phyloP scores from a whole-genome alignment of 1,140 invertebrate genomes.

The Cyclina sinensis region DNA sequence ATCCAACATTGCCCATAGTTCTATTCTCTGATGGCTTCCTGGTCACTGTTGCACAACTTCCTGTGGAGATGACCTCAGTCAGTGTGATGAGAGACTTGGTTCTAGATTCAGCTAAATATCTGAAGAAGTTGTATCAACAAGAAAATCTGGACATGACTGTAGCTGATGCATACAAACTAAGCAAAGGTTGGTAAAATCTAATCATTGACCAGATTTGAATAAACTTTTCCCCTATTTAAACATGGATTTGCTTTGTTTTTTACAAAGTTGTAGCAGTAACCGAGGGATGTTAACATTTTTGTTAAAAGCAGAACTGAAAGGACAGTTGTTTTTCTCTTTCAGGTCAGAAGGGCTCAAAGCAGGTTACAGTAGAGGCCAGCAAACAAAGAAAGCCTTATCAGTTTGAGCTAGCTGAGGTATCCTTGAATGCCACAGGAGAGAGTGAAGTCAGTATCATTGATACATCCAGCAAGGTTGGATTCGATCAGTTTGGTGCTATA shows the following conservation, averaged over 20 bases:
- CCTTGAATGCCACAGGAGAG: slow-evolving; percentile 78
- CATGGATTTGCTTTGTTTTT: too few species aligned
- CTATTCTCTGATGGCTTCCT: slow-evolving; percentile 86
- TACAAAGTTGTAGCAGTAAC: too few species aligned
- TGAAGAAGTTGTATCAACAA: slow-evolving; percentile 73
- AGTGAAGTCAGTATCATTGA: slow-evolving; percentile 79
- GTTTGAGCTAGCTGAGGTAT: slow-evolving; percentile 78
- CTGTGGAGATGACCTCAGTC: slow-evolving; percentile 76
- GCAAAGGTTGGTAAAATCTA: slow-evolving; percentile 38
- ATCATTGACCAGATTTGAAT: too few species aligned
- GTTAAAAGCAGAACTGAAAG: too few species aligned
- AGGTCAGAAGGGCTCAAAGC: slow-evolving; percentile 58
- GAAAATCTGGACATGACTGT: slow-evolving; percentile 78
- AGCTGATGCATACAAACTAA: slow-evolving; percentile 77
- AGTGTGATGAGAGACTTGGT: slow-evolving; percentile 81
- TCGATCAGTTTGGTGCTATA: slow-evolving; percentile 65
- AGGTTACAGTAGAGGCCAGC: neutral
- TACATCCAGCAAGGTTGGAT: slow-evolving; percentile 51
- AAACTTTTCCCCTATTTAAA: too few species aligned
- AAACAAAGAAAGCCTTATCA: slow-evolving; percentile 67
- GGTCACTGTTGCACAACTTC: slow-evolving; percentile 82
- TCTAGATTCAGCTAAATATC: slow-evolving; percentile 77
- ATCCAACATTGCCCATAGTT: slow-evolving; percentile 84
- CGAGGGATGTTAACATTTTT: too few species aligned
- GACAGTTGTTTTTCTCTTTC: neutral